A percentile compares a stretch with the other conserved stretches of the same genome.
These are phyloP conservation scores for Aproaerema taeniolella DNA, from an alignment of 2,888 invertebrate genomes.

Conservation along the genomic window DNA sequence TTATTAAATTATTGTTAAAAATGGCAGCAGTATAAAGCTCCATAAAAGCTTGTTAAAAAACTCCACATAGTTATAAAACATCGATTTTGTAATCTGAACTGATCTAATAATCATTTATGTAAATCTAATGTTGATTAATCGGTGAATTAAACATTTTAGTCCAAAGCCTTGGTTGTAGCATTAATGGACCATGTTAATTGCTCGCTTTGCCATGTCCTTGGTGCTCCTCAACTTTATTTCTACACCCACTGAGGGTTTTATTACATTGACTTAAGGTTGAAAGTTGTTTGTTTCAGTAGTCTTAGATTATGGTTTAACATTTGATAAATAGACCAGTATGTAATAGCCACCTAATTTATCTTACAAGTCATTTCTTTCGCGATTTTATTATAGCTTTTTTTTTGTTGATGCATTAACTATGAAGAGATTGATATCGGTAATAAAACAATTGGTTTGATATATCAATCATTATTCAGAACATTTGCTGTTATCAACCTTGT, in stretches of 20 bases:
- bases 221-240: not conserved
- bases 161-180: constrained; percentile 1
- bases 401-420: too few relatives aligned
- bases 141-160: not conserved
- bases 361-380: constrained; percentile 1
- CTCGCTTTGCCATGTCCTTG: not conserved
- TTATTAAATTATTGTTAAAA: too few relatives aligned
- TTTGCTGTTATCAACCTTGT: too few relatives aligned
- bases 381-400: not conserved
- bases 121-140: not conserved
- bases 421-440: constrained; percentile 1
- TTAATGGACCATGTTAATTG: constrained; percentile 2
- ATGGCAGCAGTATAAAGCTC: too few relatives aligned
- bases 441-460: constrained; percentile 6
- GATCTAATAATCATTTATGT: not conserved
- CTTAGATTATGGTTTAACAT: not conserved
- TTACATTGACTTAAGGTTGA: not conserved
- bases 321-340: constrained; percentile 2
- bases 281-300: not conserved
- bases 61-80: too few relatives aligned
- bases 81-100: not conserved
- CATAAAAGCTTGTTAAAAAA: too few relatives aligned
- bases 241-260: not conserved
- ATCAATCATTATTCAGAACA: too few relatives aligned
- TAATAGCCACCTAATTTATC: constrained; percentile 2